These are phyloP conservation scores for Bradynema listronoti DNA, from an alignment of 1,140 invertebrate species.

Conservation along the genomic window DNA sequence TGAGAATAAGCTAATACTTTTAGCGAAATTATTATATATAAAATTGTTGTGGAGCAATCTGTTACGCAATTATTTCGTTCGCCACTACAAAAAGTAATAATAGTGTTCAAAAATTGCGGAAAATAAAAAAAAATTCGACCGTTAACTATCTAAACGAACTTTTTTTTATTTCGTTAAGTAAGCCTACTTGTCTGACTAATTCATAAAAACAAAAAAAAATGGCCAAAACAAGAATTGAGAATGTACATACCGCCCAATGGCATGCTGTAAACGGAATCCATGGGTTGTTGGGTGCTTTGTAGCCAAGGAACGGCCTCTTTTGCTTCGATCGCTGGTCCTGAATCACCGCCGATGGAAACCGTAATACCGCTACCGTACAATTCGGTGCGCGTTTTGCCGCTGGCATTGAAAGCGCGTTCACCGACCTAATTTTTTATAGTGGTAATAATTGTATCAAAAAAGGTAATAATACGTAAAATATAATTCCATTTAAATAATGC, in stretches of 20 bases:
- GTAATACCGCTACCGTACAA: slow-evolving; percentile 39
- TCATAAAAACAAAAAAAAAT: slow-evolving; percentile 15
- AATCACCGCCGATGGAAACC: slow-evolving; percentile 35
- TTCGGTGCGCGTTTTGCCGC: slow-evolving; percentile 26
- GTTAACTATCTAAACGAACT: no score
- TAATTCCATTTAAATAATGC: no score
- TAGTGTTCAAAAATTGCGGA: no score
- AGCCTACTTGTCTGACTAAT: background rate
- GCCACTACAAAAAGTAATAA: no score
- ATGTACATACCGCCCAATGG: background rate
- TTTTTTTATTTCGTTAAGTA: background rate
- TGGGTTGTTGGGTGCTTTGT: slow-evolving; percentile 16
- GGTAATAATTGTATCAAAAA: background rate
- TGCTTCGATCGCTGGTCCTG: slow-evolving; percentile 14
- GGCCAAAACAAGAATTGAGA: background rate
- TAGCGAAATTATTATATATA: no score
- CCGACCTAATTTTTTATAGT: slow-evolving; percentile 34
- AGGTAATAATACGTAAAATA: slow-evolving; percentile 1
- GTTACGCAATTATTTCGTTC: no score
- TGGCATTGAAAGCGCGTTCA: slow-evolving; percentile 32
- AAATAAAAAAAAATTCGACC: no score
- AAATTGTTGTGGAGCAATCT: no score
- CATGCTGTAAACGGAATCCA: background rate
- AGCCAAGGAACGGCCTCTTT: slow-evolving; percentile 43
- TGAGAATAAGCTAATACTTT: no score